Evolutionary conservation across 2,797 vertebrate genomes (phyloP), one percentile per base, ranked within the genome.

Genomic region (Phalloptychus januarius): DNA sequence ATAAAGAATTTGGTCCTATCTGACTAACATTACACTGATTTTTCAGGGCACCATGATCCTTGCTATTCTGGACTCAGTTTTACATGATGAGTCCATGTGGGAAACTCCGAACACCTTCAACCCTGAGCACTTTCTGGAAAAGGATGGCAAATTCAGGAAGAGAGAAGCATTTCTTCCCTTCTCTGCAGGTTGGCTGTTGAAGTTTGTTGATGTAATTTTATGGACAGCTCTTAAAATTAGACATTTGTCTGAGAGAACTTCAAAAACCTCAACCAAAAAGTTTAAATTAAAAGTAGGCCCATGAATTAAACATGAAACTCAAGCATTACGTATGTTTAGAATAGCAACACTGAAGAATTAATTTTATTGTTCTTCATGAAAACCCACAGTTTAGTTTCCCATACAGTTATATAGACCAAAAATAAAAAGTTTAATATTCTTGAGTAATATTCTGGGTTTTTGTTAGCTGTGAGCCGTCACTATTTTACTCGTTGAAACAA

Each of bases 121-220:
- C 81, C 93, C 92, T 46, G 81, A 87, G 42, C 92, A 93, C 71
- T 94, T 94, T 79, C 85, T 94, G 78, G 86, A 93, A 74, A 63
- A 78, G 58, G 85, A 91, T 2, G 88, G 85, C n/a, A 88, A 70
- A 71, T 91, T 92, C 83, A 91, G 81, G 82, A 97, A 90, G 78
- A 94, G 83, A 0, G 95, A 96, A 1, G 45, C 75, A 28, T 96
- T 97, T 69, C 0, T 96, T 2, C 94, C 96, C 0, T 97, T 97
- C 77, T 96, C 96, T 63, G 0, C 82, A 10, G 96, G 96, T 90
- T 0, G 74, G 54, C 16, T 23, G 5, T 36, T 54, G 4, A 61
- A 61, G 6, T 61, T 61, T 61, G 28, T 16, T 61, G 56, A 61
- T n/a, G 2, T 25, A 54, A 7, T 61, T 31, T 61, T 16, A 61